These are phyloP conservation scores for Lepetodrilus schrolli DNA, from an alignment of 2,888 invertebrate species.

Conservation along the genomic window DNA sequence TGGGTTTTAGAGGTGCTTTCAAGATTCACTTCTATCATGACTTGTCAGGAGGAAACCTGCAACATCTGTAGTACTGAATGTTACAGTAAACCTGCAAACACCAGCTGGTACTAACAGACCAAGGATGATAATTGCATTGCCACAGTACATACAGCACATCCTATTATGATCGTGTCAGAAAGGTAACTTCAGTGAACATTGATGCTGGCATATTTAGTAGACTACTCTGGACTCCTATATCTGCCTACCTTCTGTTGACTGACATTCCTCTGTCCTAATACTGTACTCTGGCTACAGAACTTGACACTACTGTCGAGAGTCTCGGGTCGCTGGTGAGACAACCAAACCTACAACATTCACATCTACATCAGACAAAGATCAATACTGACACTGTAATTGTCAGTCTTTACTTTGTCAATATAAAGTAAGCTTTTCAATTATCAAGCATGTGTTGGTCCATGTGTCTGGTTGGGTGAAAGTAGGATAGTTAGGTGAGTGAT, in stretches of 20 bases:
- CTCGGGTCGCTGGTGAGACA: constrained; percentile 53
- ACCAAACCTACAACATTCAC: constrained; percentile 52
- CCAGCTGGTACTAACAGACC: not conserved
- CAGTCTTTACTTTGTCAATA: too few relatives aligned
- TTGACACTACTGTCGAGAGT: constrained; percentile 51
- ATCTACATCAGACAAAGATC: not conserved
- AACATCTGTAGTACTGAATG: not conserved
- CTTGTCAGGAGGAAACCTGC: too few relatives aligned
- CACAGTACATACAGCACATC: not conserved
- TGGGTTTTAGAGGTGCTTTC: too few relatives aligned
- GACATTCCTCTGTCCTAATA: constrained; percentile 50
- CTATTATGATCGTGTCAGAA: not conserved
- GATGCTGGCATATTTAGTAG: too few relatives aligned
- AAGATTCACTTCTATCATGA: too few relatives aligned
- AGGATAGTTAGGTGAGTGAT: not conserved
- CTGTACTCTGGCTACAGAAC: constrained; percentile 45
- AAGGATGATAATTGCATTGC: too few relatives aligned
- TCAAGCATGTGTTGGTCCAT: not conserved
- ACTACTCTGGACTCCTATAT: too few relatives aligned
- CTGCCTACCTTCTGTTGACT: constrained; percentile 49
- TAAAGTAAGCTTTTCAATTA: not conserved
- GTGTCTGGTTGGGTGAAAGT: not conserved
- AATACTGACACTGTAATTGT: not conserved
- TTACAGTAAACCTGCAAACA: not conserved
- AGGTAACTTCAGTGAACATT: not conserved